Percentiles rank a stretch among this genome's conserved stretches.
These are phyloP conservation scores for Maccullochella peelii DNA, from an alignment of 2,113 vertebrate species.

Conservation along the genomic window DNA sequence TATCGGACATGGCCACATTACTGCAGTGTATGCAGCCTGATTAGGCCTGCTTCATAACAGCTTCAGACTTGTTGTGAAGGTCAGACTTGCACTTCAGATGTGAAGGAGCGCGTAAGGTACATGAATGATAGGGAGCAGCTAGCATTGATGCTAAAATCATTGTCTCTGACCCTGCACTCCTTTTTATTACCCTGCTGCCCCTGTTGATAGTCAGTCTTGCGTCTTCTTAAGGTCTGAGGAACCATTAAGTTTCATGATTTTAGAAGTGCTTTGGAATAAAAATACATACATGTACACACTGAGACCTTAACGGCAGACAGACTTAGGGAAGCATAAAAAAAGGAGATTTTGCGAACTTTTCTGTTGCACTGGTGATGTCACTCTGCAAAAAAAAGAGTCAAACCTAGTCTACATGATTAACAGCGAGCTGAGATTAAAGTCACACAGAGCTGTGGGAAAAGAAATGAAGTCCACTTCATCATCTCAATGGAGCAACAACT, in stretches of 20 bases:
- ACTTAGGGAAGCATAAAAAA: conserved; percentile 5
- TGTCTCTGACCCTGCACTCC: background rate
- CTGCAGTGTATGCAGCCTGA: conserved; percentile 20
- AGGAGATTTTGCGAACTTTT: background rate
- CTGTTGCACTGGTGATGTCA: conserved; percentile 2
- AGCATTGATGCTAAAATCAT: conserved; percentile 28
- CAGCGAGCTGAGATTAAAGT: conserved; percentile 48
- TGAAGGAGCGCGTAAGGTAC: background rate
- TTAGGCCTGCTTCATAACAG: conserved; percentile 13
- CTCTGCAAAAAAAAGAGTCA: background rate
- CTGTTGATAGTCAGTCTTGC: conserved; percentile 8
- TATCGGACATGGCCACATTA: background rate
- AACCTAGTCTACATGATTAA: conserved; percentile 38
- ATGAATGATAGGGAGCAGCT: background rate
- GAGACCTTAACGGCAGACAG: background rate
- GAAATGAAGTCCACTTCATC: conserved; percentile 51
- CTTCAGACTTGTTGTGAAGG: conserved; percentile 28
- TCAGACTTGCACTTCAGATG: background rate
- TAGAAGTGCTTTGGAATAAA: background rate
- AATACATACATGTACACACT: background rate
- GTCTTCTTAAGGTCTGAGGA: background rate
- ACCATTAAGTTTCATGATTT: conserved; percentile 2
- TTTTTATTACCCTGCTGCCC: background rate
- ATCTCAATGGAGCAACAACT: conserved; percentile 44
- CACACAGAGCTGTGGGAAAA: conserved; percentile 38